Percentiles rank a stretch among this genome's conserved stretches.
Conservation (phyloP, 2,888 invertebrate genomes). For the Caenorhabditis angaria region DNA sequence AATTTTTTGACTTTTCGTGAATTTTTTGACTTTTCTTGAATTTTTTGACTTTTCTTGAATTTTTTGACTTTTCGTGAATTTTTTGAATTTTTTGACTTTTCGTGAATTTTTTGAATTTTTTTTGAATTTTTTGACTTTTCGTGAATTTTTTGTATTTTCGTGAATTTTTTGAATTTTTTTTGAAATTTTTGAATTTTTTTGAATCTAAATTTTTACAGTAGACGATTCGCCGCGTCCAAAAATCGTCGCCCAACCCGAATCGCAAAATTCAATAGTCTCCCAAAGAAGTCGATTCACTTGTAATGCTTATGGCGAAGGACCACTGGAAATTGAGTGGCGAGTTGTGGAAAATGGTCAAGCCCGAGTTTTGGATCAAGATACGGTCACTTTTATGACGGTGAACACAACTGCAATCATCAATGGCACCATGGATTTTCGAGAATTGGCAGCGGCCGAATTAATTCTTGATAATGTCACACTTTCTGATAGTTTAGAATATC, state of each 20-base stretch:
- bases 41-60: too few relatives aligned
- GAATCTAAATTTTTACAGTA: conserved; percentile 29
- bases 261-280: conserved; percentile 18
- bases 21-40: too few relatives aligned
- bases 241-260: conserved; percentile 43
- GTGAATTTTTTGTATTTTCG: conserved; percentile 2
- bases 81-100: too few relatives aligned
- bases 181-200: background rate
- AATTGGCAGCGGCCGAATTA: conserved; percentile 40
- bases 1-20: too few relatives aligned
- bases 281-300: conserved; percentile 43
- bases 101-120: too few relatives aligned
- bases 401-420: conserved; percentile 50
- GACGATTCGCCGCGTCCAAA: conserved; percentile 56
- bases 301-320: conserved; percentile 50
- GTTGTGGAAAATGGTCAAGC: conserved; percentile 51
- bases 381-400: conserved; percentile 34
- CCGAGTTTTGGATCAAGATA: conserved; percentile 39
- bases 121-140: too few relatives aligned
- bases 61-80: too few relatives aligned
- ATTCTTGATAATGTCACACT: conserved; percentile 37
- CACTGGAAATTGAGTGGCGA: conserved; percentile 51
- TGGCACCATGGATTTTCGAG: conserved; percentile 42
- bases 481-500: conserved; percentile 48
- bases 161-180: too few relatives aligned